Conservation (phyloP, 2,113 vertebrate genomes). For the Bos indicus region DNA sequence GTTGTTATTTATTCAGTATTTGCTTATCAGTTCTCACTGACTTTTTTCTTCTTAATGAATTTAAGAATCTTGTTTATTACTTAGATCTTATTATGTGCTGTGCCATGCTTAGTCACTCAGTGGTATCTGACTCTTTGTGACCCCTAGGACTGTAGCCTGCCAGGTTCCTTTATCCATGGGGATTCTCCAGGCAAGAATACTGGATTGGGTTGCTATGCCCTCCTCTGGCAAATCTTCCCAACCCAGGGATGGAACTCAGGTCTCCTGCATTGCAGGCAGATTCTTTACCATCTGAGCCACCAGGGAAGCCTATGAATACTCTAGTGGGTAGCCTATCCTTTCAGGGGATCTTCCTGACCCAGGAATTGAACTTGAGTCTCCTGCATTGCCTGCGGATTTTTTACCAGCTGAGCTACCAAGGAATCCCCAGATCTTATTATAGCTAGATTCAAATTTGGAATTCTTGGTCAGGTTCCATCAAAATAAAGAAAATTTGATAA, state of each 20-base stretch:
- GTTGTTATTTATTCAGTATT: background rate
- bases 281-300: background rate
- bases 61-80: background rate
- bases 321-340: background rate
- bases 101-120: background rate
- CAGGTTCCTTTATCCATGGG: background rate
- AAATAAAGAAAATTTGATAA: background rate
- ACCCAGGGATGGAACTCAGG: background rate
- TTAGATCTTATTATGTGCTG: background rate
- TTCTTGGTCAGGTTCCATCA: background rate
- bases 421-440: background rate
- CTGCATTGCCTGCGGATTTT: background rate
- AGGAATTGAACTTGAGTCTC: background rate
- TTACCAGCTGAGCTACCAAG: background rate
- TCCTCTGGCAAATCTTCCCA: background rate
- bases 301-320: background rate
- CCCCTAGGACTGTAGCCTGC: background rate
- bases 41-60: background rate
- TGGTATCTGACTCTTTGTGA: background rate
- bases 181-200: background rate
- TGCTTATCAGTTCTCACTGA: background rate
- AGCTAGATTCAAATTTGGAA: background rate
- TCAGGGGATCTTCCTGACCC: background rate
- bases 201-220: background rate
- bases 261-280: background rate